Base-by-base conservation (phyloP, 2,888 invertebrate genomes). In the Apantesis nais region DNA sequence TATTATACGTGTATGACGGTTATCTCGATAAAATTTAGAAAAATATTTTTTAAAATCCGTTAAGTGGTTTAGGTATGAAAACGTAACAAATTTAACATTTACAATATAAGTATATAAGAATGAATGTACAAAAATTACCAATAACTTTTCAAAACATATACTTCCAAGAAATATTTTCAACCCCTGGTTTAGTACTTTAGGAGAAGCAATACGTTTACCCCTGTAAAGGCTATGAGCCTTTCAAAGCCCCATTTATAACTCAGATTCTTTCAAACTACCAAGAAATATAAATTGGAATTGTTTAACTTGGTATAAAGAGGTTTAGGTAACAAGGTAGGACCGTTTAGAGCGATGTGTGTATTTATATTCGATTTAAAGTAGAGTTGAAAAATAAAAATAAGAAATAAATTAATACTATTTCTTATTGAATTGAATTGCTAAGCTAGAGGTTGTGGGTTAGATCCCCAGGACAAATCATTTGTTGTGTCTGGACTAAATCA, bases 201-300 rank as follows among this genome's bases (percentile, higher is more conserved):
- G 5, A 44, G 31, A 60, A 64, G 71, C 52, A 70, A 78, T 74
- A 77, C 72, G 70, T 76, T 66, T n/a, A 58, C 62, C 68, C 69
- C 65, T 31, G 52, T 48, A 71, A 73, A 75, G 60, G 61, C 66
- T 71, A 31, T n/a, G 62, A 73, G 58, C 64, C 72, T 72, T 74
- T 79, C 37, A 67, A 71, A 72, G 66, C 25, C n/a, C 61, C 37
- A 77, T 77, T 77, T 77, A 74, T 72, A 70, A 72, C 68, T 70
- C 64, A 67, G 67, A 75, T 73, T 75, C 67, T 67, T 69, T 66
- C 55, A 60, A 52, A 66, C 58, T 68, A 69, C 72, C 55, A 66
- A 52, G 66, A 64, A 55, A 16, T n/a, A 31, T 66, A 67, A 29
- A 52, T 37, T 62, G 29, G 29, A 12, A 70, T 63, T 71, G 64